Conservation (phyloP, 2,797 vertebrate species). For the Cirrhinus mrigala region DNA sequence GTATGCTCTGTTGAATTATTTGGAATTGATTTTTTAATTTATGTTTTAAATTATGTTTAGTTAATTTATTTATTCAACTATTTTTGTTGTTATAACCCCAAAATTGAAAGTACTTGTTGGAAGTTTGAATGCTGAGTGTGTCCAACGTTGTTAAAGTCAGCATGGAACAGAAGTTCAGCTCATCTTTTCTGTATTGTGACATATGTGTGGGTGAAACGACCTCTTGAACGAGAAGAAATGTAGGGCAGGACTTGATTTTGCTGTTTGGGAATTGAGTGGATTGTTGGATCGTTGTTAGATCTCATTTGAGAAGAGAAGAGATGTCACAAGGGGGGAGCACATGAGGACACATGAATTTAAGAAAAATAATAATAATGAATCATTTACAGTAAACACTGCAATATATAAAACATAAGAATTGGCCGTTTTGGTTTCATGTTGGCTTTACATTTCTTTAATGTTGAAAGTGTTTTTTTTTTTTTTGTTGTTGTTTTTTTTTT, state of each 20-base stretch:
- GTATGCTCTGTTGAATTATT: conserved; percentile 11
- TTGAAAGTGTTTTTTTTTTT: no score
- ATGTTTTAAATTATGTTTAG: conserved; percentile 62
- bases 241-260: neutral
- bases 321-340: neutral
- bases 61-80: conserved; percentile 69
- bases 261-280: neutral
- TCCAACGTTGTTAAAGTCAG: neutral
- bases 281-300: neutral
- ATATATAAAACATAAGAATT: conserved; percentile 10
- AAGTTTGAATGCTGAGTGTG: conserved; percentile 17
- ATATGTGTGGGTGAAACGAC: neutral
- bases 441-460: neutral
- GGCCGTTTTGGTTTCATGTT: neutral
- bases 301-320: neutral
- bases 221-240: neutral
- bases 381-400: neutral
- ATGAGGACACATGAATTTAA: neutral
- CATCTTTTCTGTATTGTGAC: neutral
- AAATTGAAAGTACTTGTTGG: conserved; percentile 8
- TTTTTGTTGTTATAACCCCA: conserved; percentile 63
- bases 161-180: neutral
- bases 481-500: no score
- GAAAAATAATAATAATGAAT: neutral
- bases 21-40: conserved; percentile 57